Percentiles rank a stretch among this genome's conserved stretches.
phyloP scores from a whole-genome alignment of 2,888 invertebrate genomes.

The Lamproptera curius region DNA sequence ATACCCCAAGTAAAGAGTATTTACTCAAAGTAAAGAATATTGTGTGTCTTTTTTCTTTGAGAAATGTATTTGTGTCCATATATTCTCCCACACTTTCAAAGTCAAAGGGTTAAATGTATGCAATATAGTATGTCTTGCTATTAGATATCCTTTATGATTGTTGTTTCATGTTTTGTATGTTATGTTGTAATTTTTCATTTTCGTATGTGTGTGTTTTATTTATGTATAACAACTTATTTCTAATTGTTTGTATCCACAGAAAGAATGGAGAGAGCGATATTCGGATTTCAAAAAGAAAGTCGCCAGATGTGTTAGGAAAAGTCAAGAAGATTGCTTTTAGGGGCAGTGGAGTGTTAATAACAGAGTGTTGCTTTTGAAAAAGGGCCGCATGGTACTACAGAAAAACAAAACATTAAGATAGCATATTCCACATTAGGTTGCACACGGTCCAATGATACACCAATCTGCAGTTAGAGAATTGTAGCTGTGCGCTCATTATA shows the following conservation, averaged over 20 bases:
- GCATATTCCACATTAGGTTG: constrained; percentile 39
- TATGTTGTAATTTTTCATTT: neutral
- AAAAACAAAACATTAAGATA: constrained; percentile 36
- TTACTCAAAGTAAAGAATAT: too few relatives aligned
- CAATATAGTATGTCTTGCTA: too few relatives aligned
- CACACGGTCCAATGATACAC: constrained; percentile 36
- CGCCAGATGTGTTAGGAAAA: constrained; percentile 97
- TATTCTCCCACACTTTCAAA: too few relatives aligned
- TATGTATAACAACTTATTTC: constrained; percentile 34
- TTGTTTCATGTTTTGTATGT: neutral
- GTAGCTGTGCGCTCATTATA: constrained; percentile 72
- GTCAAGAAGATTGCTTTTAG: constrained; percentile 98
- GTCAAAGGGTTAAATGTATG: too few relatives aligned
- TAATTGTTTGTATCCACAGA: constrained; percentile 81
- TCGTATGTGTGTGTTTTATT: neutral
- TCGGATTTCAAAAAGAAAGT: constrained; percentile 98
- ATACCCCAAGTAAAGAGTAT: too few relatives aligned
- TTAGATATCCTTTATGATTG: neutral
- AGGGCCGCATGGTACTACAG: constrained; percentile 55
- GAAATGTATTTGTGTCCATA: too few relatives aligned
- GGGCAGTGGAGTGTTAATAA: constrained; percentile 54
- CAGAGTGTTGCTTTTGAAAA: constrained; percentile 58
- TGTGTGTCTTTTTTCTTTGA: too few relatives aligned
- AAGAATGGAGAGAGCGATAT: constrained; percentile 99
- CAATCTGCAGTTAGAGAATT: constrained; percentile 59